Evolutionary conservation across 2,797 vertebrate genomes (phyloP), one percentile per base, ranked within the genome.

Genomic region (Kryptopterus vitreolus): DNA sequence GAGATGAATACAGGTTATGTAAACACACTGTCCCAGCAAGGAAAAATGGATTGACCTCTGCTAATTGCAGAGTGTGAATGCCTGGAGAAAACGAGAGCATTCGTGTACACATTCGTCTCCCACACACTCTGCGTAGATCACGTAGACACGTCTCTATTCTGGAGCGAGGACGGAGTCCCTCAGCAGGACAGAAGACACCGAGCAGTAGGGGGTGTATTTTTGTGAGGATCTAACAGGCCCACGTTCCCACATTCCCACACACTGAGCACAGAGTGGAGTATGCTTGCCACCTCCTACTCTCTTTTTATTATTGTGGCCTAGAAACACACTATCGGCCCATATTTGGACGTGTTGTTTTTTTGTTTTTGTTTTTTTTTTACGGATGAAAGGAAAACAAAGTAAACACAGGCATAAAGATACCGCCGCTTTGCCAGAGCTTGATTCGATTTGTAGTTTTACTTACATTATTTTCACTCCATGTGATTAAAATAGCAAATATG

Each of bases 271-370:
- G 52, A 75, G 62, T 31, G 48, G 78, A 86, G 57, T 76, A 31
- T 77, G 20, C 12, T 81, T 74, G 38, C 62, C 82, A 78, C 69
- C 82, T 80, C 78, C 78, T 59, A 81, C 77, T 69, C 68, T 65
- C 62, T 29, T 58, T 52, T 76, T 81, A 53, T 69, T 70, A 70
- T 71, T 76, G 65, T 81, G 65, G 80, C 80, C 57, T 71, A 71
- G 74, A 81, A 79, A 76, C 55, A 81, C 59, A 71, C 46, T 62
- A 76, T 53, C 80, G 71, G 24, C 7, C 31, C 38, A 18, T 31
- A 53, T 68, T 77, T 62, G 57, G 31, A 71, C 71, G 57, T 81
- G 79, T 70, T 81, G 65, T 77, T 81, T 81, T 81, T 43, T n/a
- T n/a, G n/a, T n/a, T n/a, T n/a, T n/a, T n/a, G n/a, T n/a, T n/a